Conservation (phyloP, 2,888 invertebrate genomes). For the Chrysolina oricalcia region DNA sequence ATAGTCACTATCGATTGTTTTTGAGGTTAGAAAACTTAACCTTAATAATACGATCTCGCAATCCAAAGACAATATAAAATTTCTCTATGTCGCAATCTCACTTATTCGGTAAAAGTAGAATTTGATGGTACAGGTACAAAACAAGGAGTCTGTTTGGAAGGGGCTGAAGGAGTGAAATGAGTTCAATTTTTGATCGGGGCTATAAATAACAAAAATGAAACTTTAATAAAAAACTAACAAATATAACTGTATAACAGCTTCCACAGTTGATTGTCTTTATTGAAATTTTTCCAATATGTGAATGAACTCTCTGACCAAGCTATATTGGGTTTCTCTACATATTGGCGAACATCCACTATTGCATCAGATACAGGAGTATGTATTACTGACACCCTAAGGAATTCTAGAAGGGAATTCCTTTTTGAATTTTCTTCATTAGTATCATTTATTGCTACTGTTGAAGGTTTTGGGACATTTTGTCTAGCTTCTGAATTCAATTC, state of each 20-base stretch:
- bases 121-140: too few species aligned
- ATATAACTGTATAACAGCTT: slow-evolving; percentile 22
- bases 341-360: slow-evolving; percentile 29
- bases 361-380: slow-evolving; percentile 30
- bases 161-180: not conserved
- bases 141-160: not conserved
- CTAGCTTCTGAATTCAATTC: slow-evolving; percentile 9
- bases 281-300: slow-evolving; percentile 27
- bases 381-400: slow-evolving; percentile 22
- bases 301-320: slow-evolving; percentile 3
- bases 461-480: slow-evolving; percentile 1
- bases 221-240: not conserved
- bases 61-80: too few species aligned
- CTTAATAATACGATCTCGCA: too few species aligned
- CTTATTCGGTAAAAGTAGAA: too few species aligned
- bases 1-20: too few species aligned
- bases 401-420: slow-evolving; percentile 7
- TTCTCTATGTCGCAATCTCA: too few species aligned
- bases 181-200: not conserved
- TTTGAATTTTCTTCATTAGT: slow-evolving; percentile 1
- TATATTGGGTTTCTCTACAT: slow-evolving; percentile 30
- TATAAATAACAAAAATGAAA: not conserved
- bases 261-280: slow-evolving; percentile 23
- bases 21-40: too few species aligned
- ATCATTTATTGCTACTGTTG: slow-evolving; percentile 5